Conservation (phyloP, 1,140 invertebrate species). For the Meloidogyne exigua region DNA sequence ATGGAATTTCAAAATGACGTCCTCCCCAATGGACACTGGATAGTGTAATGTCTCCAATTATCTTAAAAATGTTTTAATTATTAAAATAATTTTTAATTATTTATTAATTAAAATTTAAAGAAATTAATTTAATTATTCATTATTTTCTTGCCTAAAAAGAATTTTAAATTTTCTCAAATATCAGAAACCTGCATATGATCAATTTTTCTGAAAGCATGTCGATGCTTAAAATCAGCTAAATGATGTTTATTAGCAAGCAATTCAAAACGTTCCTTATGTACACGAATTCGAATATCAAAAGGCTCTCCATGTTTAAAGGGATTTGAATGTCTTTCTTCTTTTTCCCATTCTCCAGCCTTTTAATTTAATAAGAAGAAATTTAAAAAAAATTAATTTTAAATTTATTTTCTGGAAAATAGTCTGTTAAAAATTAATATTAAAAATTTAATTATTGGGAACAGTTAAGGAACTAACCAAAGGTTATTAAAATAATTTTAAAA, state of each 20-base stretch:
- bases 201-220: constrained; percentile 31
- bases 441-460: too few relatives aligned
- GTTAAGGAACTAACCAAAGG: too few relatives aligned
- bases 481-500: constrained; percentile 16
- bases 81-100: too few relatives aligned
- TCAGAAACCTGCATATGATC: constrained; percentile 35
- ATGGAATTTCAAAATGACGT: constrained; percentile 37
- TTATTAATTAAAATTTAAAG: too few relatives aligned
- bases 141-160: too few relatives aligned
- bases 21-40: constrained; percentile 58
- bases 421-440: too few relatives aligned
- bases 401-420: too few relatives aligned
- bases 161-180: neutral
- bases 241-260: constrained; percentile 41
- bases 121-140: too few relatives aligned
- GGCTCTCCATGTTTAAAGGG: constrained; percentile 35
- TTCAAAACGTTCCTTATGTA: constrained; percentile 49
- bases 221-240: constrained; percentile 43
- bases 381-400: too few relatives aligned
- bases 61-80: constrained; percentile 18
- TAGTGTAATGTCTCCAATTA: constrained; percentile 49
- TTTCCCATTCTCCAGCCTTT: constrained; percentile 39
- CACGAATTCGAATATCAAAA: constrained; percentile 47
- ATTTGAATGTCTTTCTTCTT: constrained; percentile 46
- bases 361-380: neutral